Evolutionary conservation across 2,888 invertebrate genomes (phyloP).

Genomic region (Rhyacophila evoluta): DNA sequence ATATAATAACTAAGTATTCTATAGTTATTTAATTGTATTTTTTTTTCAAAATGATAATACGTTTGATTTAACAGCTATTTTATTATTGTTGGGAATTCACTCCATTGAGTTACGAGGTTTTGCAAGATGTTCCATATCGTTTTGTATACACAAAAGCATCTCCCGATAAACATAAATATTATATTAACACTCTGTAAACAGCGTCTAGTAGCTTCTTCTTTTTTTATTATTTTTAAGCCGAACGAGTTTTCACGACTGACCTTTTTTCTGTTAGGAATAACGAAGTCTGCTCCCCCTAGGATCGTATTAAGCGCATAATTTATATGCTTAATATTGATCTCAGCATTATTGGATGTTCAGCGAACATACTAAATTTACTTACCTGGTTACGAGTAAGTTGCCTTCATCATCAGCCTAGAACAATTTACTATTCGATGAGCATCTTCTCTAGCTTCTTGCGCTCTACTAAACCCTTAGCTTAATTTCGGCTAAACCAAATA

Average conservation of each 20-base stretch:
- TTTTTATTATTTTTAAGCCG: neutral
- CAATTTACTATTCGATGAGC: no score
- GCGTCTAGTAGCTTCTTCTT: neutral
- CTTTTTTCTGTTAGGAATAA: neutral
- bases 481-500: no score
- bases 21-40: no score
- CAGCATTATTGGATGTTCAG: no score
- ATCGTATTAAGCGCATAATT: neutral
- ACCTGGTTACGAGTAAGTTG: no score
- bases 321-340: neutral
- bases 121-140: neutral
- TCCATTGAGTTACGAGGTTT: neutral
- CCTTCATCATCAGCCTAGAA: no score
- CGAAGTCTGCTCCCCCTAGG: neutral
- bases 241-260: neutral
- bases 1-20: no score
- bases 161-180: neutral
- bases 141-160: neutral
- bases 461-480: no score
- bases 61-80: no score
- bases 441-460: no score
- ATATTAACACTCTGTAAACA: slow-evolving; percentile 2
- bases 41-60: no score
- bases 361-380: no score
- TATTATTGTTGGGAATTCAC: neutral